These are phyloP conservation scores for Drosophila rufa DNA, from an alignment of 1,140 invertebrate genomes.

Conservation along the genomic window DNA sequence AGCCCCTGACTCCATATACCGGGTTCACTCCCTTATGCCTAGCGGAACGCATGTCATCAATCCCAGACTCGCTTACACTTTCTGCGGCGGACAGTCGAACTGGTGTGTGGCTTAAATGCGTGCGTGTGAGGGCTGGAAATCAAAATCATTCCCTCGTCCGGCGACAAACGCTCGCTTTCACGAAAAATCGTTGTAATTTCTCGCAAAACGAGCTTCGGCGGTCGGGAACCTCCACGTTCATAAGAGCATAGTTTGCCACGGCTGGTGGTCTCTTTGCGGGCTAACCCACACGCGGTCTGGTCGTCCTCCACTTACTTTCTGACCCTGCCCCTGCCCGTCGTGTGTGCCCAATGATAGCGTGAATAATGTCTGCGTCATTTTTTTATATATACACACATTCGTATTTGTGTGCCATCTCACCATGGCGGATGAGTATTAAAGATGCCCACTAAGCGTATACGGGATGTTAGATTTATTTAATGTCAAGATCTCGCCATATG, in stretches of 20 bases:
- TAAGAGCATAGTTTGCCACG: constrained; percentile 54
- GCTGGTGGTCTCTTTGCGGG: constrained; percentile 20
- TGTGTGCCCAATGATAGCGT: constrained; percentile 76
- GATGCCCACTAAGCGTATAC: constrained; percentile 74
- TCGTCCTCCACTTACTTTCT: neutral
- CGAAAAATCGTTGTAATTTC: constrained; percentile 72
- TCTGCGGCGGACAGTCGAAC: constrained; percentile 21
- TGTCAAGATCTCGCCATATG: constrained; percentile 74
- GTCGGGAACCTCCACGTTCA: constrained; percentile 47
- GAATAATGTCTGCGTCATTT: constrained; percentile 82
- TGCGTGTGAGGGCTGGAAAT: constrained; percentile 16
- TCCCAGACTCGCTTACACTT: constrained; percentile 46
- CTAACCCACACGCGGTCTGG: constrained; percentile 44
- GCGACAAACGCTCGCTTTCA: constrained; percentile 58
- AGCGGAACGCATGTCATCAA: constrained; percentile 25
- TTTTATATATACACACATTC: constrained; percentile 43
- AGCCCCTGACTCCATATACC: neutral
- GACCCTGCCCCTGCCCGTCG: constrained; percentile 17
- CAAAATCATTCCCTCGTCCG: constrained; percentile 43
- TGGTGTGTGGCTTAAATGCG: constrained; percentile 46
- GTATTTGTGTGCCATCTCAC: constrained; percentile 12
- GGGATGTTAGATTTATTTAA: constrained; percentile 81
- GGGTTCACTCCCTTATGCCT: neutral
- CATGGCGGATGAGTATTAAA: constrained; percentile 65
- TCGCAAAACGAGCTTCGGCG: constrained; percentile 46